Conservation (phyloP, 2,113 vertebrate genomes). For the Aphyosemion australe region DNA sequence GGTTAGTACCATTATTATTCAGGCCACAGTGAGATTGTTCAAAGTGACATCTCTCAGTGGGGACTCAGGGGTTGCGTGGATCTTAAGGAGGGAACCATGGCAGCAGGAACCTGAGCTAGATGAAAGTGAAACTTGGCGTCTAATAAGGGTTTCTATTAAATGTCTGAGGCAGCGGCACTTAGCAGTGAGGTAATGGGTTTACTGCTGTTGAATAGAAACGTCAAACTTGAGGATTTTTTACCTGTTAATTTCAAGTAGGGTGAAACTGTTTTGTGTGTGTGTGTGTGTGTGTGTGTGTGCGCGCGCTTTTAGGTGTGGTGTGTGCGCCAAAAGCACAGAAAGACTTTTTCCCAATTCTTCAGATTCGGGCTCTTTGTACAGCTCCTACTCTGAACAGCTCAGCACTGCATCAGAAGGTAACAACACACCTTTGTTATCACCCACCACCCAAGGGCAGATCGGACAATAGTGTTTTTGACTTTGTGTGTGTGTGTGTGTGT, state of each 20-base stretch:
- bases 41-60: conserved; percentile 23
- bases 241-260: conserved; percentile 1
- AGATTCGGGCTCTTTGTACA: conserved; percentile 69
- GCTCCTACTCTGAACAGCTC: conserved; percentile 64
- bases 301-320: conserved; percentile 73
- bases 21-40: conserved; percentile 25
- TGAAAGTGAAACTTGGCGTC: conserved; percentile 57
- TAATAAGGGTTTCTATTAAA: conserved; percentile 1
- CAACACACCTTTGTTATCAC: neutral
- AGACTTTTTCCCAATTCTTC: conserved; percentile 68
- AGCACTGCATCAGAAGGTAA: conserved; percentile 72
- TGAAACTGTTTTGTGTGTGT: conserved; percentile 22
- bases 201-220: conserved; percentile 10
- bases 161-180: conserved; percentile 23
- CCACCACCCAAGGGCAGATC: too few species aligned
- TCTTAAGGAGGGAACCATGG: conserved; percentile 46
- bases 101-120: conserved; percentile 63
- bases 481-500: too few species aligned
- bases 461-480: too few species aligned
- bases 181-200: conserved; percentile 5
- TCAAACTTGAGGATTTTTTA: conserved; percentile 21
- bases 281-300: conserved; percentile 6
- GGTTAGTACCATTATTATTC: conserved; percentile 33
- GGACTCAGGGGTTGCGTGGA: conserved; percentile 54
- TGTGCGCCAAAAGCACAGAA: conserved; percentile 82